Percentiles rank a stretch among this genome's conserved stretches.
Evolutionary conservation across 2,113 vertebrate species (phyloP).

Genomic region (Dolichallabes microphthalmus): DNA sequence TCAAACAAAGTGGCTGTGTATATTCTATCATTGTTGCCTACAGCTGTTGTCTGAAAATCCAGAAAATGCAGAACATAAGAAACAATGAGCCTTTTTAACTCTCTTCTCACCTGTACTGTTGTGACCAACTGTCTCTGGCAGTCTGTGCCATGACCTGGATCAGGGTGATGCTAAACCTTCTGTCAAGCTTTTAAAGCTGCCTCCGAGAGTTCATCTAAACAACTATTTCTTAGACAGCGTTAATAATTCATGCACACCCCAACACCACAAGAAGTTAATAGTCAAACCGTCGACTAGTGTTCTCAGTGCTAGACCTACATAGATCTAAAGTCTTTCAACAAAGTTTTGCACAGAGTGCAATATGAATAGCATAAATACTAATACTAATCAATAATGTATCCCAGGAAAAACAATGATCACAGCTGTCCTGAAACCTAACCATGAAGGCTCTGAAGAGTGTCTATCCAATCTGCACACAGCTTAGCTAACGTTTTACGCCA

Average conservation of each 20-base stretch:
- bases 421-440: not conserved
- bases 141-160: slow-evolving; percentile 1
- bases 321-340: not conserved
- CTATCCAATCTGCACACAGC: too few relatives aligned
- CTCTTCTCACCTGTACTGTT: not conserved
- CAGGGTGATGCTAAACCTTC: not conserved
- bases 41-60: not conserved
- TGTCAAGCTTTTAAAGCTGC: not conserved
- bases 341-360: not conserved
- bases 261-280: not conserved
- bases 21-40: not conserved
- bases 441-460: not conserved
- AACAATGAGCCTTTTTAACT: not conserved
- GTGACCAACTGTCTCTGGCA: not conserved
- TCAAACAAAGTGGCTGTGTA: not conserved
- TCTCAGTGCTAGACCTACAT: not conserved
- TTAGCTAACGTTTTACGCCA: too few relatives aligned
- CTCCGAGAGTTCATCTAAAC: not conserved
- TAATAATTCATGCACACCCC: not conserved
- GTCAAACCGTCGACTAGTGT: not conserved
- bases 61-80: not conserved
- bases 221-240: not conserved
- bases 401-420: not conserved
- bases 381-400: not conserved
- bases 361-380: not conserved